These are phyloP conservation scores for Heliocidaris tuberculata DNA, from an alignment of 35 echinoderm and acorn worm species.

Conservation along the genomic window DNA sequence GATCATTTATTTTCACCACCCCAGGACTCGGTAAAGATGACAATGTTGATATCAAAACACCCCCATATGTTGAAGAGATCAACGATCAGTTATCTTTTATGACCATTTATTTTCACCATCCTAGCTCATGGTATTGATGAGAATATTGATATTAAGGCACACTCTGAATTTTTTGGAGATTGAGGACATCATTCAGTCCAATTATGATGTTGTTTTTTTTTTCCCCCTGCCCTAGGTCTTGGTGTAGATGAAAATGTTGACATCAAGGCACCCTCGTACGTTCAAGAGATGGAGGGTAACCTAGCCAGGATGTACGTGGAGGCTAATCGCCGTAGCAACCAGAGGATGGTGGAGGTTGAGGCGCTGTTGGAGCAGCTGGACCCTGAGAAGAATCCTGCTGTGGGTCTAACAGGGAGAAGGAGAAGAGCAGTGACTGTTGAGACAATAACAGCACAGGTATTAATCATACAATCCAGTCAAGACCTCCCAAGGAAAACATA, in stretches of 20 bases:
- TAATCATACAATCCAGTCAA: background rate
- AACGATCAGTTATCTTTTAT: too few relatives aligned
- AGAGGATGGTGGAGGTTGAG: conserved; percentile 27
- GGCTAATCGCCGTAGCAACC: conserved; percentile 22
- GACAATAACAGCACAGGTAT: conserved; percentile 15
- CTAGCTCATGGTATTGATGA: too few relatives aligned
- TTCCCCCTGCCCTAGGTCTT: background rate
- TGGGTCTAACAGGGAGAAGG: background rate
- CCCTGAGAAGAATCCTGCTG: conserved; percentile 9
- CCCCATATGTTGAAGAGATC: too few relatives aligned
- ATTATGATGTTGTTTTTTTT: too few relatives aligned
- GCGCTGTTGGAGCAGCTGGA: conserved; percentile 15
- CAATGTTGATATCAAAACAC: too few relatives aligned
- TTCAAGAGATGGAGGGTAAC: conserved; percentile 16
- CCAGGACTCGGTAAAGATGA: too few relatives aligned
- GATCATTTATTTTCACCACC: too few relatives aligned
- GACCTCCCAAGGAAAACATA: too few relatives aligned
- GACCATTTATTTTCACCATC: too few relatives aligned
- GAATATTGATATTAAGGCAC: too few relatives aligned
- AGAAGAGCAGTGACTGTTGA: background rate
- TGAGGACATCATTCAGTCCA: too few relatives aligned
- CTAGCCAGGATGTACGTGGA: conserved; percentile 21
- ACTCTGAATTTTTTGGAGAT: too few relatives aligned
- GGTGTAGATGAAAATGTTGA: background rate
- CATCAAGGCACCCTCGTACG: background rate